These are phyloP conservation scores for Pontoporia blainvillei DNA, from an alignment of 2,113 vertebrate species.

Conservation along the genomic window DNA sequence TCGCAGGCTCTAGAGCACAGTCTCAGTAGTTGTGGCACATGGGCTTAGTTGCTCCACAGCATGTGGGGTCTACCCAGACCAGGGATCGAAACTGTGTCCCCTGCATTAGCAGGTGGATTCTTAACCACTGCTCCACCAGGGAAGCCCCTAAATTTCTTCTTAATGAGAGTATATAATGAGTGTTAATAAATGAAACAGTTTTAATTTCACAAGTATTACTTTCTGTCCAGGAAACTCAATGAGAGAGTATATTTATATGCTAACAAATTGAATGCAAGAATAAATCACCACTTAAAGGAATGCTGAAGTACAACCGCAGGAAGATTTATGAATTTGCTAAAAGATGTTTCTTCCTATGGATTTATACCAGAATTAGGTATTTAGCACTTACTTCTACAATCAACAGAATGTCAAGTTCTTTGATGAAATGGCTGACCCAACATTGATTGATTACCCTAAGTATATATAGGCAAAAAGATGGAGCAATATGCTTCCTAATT, in stretches of 20 bases:
- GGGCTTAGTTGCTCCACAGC: too few relatives aligned
- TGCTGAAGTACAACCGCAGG: neutral
- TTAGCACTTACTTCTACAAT: neutral
- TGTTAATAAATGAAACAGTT: neutral
- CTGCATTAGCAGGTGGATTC: too few relatives aligned
- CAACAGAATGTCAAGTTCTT: neutral
- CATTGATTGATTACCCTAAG: neutral
- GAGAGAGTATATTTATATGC: neutral
- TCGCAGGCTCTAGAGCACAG: too few relatives aligned
- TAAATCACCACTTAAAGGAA: slow-evolving; percentile 17
- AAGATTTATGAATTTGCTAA: neutral
- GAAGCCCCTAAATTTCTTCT: neutral
- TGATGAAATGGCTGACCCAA: neutral
- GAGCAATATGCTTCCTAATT: neutral
- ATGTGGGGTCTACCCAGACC: too few relatives aligned
- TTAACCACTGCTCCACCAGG: too few relatives aligned
- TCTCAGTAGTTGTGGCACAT: too few relatives aligned
- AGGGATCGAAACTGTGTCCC: too few relatives aligned
- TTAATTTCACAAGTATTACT: neutral
- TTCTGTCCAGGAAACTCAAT: neutral
- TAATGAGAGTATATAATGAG: neutral
- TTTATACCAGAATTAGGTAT: neutral
- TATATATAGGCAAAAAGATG: neutral
- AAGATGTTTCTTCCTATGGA: neutral
- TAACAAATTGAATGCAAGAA: neutral